These are phyloP conservation scores for Gobiocypris rarus DNA, from an alignment of 2,113 vertebrate species.

Conservation along the genomic window DNA sequence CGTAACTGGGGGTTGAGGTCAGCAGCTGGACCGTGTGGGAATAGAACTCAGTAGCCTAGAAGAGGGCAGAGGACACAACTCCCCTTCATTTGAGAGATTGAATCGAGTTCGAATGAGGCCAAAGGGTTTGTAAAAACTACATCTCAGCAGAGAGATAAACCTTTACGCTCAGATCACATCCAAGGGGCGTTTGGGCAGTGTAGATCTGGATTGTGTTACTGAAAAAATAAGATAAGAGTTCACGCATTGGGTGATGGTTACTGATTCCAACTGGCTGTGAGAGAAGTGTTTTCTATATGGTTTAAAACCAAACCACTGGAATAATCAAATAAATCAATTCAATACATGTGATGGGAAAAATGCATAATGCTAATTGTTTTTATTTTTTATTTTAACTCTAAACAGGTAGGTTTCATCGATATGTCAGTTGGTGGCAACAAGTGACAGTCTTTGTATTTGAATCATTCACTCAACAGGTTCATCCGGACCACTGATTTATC, in stretches of 20 bases:
- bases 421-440: not conserved
- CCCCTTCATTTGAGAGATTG: slow-evolving; percentile 31
- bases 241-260: not conserved
- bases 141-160: slow-evolving; percentile 19
- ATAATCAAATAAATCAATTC: not conserved
- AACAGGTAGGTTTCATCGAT: not conserved
- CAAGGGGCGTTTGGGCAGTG: not conserved
- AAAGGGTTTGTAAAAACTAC: slow-evolving; percentile 6
- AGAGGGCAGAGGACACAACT: slow-evolving; percentile 34
- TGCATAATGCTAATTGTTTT: not conserved
- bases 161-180: not conserved
- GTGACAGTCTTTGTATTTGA: not conserved
- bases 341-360: not conserved
- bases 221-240: not conserved
- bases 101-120: slow-evolving; percentile 26
- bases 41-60: slow-evolving; percentile 22
- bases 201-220: not conserved
- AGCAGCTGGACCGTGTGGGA: slow-evolving; percentile 51
- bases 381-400: not conserved
- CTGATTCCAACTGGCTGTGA: slow-evolving; percentile 17
- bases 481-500: not conserved
- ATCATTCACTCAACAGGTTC: not conserved
- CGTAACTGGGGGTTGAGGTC: slow-evolving; percentile 34
- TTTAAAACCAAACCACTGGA: not conserved
- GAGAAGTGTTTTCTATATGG: not conserved